Conservation (phyloP, 2,888 invertebrate species). For the Eubasilissa splendida region DNA sequence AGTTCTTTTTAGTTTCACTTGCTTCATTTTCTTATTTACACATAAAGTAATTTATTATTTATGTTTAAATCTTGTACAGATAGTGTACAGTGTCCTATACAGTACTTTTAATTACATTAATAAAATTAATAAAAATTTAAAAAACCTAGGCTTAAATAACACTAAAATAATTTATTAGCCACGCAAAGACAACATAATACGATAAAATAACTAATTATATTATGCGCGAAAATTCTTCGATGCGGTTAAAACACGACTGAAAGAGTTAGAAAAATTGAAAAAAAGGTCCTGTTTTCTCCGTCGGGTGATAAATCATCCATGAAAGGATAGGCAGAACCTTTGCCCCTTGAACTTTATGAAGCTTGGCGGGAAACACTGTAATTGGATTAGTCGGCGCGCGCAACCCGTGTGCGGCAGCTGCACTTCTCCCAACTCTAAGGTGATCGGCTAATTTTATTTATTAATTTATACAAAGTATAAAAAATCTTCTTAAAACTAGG, state of each 20-base stretch:
- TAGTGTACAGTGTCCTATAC: too few species aligned
- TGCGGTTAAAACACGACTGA: slow-evolving; percentile 6
- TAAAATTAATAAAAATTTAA: too few species aligned
- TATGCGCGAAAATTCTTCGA: background rate
- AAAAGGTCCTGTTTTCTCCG: background rate
- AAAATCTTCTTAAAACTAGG: too few species aligned
- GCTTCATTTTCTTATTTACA: background rate
- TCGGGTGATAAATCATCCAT: slow-evolving; percentile 19
- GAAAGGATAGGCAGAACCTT: slow-evolving; percentile 11
- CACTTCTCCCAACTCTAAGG: too few species aligned
- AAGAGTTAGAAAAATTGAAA: slow-evolving; percentile 8
- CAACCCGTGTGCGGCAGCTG: background rate
- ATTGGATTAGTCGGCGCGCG: slow-evolving; percentile 22
- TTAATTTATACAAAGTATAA: too few species aligned
- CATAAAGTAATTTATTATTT: background rate
- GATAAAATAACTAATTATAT: background rate
- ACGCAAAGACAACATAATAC: background rate
- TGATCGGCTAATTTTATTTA: too few species aligned
- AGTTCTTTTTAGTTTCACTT: too few species aligned
- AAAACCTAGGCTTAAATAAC: too few species aligned
- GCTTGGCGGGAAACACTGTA: slow-evolving; percentile 3
- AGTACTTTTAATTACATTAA: too few species aligned
- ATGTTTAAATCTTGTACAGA: too few species aligned
- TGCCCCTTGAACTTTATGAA: slow-evolving; percentile 15
- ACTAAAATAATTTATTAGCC: background rate